These are phyloP conservation scores for Mormoops blainvillei DNA, from an alignment of 2,113 vertebrate genomes.

Conservation along the genomic window DNA sequence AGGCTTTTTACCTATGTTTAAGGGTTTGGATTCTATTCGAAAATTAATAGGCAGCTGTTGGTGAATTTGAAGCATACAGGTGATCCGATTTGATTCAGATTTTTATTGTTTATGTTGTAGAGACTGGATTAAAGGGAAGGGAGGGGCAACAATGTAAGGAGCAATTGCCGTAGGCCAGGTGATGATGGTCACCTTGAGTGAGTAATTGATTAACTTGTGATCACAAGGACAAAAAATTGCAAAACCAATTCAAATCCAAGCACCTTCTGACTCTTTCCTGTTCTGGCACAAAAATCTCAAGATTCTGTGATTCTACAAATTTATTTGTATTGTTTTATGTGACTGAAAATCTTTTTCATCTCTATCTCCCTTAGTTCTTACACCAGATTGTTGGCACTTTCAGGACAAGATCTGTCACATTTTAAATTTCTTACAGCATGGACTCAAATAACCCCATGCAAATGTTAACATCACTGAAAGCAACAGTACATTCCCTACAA, in stretches of 20 bases:
- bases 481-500: background rate
- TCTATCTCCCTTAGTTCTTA: background rate
- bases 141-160: background rate
- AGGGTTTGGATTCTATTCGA: background rate
- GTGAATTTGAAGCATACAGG: background rate
- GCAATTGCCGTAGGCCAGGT: background rate
- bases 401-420: background rate
- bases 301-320: background rate
- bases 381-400: background rate
- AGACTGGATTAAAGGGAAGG: background rate
- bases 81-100: background rate
- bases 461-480: background rate
- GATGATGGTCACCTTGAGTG: background rate
- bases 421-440: background rate
- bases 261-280: background rate
- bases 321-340: background rate
- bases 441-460: background rate
- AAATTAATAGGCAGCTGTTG: background rate
- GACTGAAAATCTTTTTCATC: background rate
- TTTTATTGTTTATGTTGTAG: background rate
- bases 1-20: background rate
- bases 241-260: background rate
- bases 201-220: slow-evolving; percentile 12
- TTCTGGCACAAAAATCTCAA: background rate
- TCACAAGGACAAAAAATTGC: background rate